phyloP scores from a whole-genome alignment of 2,797 vertebrate genomes.

The Alosa sapidissima region DNA sequence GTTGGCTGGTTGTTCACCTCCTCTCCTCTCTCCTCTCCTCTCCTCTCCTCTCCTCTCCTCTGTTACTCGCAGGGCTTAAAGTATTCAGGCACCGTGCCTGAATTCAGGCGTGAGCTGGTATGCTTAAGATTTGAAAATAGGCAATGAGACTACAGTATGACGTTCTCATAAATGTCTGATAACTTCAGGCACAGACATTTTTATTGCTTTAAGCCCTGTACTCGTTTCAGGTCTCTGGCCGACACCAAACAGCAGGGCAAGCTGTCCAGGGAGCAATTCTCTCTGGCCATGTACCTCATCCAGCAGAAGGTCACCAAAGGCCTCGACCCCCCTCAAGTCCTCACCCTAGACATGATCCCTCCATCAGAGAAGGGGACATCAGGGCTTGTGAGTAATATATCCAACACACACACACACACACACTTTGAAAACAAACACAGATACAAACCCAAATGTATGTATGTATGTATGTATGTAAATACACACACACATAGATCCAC shows the following conservation, averaged over 20 bases:
- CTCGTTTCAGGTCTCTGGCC: slow-evolving; percentile 84
- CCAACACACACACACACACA: not conserved
- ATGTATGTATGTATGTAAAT: not conserved
- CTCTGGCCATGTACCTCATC: slow-evolving; percentile 93
- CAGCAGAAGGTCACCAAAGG: slow-evolving; percentile 92
- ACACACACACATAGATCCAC: not conserved
- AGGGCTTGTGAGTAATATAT: slow-evolving; percentile 69
- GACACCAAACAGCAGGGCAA: slow-evolving; percentile 91
- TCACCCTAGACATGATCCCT: slow-evolving; percentile 92
- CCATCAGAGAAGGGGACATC: slow-evolving; percentile 83
- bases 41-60: not conserved
- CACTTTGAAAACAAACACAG: not conserved
- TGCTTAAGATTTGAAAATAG: no score
- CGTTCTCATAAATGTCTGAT: no score
- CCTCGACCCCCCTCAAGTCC: slow-evolving; percentile 86
- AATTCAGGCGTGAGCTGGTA: no score
- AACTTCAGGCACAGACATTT: no score
- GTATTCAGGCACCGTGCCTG: no score
- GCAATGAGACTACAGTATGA: no score
- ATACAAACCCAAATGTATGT: not conserved
- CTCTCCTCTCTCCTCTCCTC: not conserved
- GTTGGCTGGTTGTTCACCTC: no score
- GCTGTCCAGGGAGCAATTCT: slow-evolving; percentile 92
- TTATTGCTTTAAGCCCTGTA: not conserved
- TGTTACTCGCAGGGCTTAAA: no score